Base-by-base conservation (phyloP, 2,113 vertebrate genomes). In the Oreocharis arfaki region DNA sequence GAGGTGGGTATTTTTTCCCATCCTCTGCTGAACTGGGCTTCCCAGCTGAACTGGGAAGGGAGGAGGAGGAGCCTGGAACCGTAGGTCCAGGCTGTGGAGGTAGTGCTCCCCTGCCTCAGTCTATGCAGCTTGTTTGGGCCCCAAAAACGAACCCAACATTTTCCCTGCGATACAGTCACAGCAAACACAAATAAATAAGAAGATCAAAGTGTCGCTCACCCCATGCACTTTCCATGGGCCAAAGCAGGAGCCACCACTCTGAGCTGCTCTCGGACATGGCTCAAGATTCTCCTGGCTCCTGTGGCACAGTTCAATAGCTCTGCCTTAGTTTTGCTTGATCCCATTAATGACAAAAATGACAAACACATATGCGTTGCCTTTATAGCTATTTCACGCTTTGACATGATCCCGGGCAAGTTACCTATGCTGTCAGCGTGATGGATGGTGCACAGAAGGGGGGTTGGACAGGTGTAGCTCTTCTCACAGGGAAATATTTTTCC, bases 321-420 rank as follows among this genome's bases (percentile, higher is more conserved):
- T 90, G 92, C 79, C 73, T 96, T 78, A 86, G 87, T 93, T 95
- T 89, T 86, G 47, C 92, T 87, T 95, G 96, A 96, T 96, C 92
- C 95, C 68, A 84, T 86, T 94, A 92, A 93, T 78, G 88, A 92
- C 92, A 96, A 90, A 93, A 80, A 84, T 93, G 92, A 92, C 95
- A 94, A 95, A 95, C 95, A 94, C 93, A 86, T 88, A 93, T 49
- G 85, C 69, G 74, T 94, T 95, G 92, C 93, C 85, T 97, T 96
- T 95, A 95, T 96, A 93, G 95, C 95, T 96, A 96, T 94, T 97
- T 96, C 95, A 94, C 52, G 68, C 95, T 94, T 94, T 94, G 93
- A 91, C 96, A 94, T 95, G 91, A 95, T 96, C 90, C 90, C 1
- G 2, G 90, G 90, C 90, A 89, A 84, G 95, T 94, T 95, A 96